A percentile compares a stretch with the other conserved stretches of the same genome.
Evolutionary conservation across 1,140 invertebrate species (phyloP).

Genomic region (Ceratosolen fusciceps): DNA sequence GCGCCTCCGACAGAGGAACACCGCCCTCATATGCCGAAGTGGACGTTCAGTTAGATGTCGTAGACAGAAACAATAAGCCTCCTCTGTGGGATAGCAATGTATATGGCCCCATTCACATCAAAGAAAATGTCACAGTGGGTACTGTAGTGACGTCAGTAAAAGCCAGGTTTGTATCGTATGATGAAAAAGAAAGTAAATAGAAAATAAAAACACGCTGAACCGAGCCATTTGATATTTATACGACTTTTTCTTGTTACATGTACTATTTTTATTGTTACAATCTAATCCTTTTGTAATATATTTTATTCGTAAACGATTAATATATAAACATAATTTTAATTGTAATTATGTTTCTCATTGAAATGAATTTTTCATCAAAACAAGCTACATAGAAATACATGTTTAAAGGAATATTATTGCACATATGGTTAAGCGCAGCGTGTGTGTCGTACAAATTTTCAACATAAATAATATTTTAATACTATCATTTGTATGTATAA

Average conservation of each 20-base stretch:
- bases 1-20: constrained; percentile 91
- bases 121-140: constrained; percentile 98
- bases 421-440: constrained; percentile 65
- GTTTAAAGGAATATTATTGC: not conserved
- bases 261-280: too few relatives aligned
- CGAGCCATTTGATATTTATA: constrained; percentile 58
- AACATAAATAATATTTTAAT: constrained; percentile 29
- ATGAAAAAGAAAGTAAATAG: constrained; percentile 65
- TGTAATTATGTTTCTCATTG: too few relatives aligned
- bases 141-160: constrained; percentile 96
- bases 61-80: constrained; percentile 98
- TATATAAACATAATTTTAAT: too few relatives aligned
- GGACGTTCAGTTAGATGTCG: constrained; percentile 96
- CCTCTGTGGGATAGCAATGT: constrained; percentile 93
- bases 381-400: too few relatives aligned
- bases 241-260: too few relatives aligned
- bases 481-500: not conserved
- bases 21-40: constrained; percentile 91
- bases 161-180: constrained; percentile 93
- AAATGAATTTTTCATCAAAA: too few relatives aligned
- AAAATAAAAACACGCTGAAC: constrained; percentile 61
- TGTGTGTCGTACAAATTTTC: constrained; percentile 59
- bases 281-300: too few relatives aligned
- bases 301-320: too few relatives aligned
- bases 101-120: constrained; percentile 96